A percentile compares a stretch with the other conserved stretches of the same genome.
phyloP scores from a whole-genome alignment of 30 jellyfish, hydroid and myxozoan genomes.

The Mastigias papua region DNA sequence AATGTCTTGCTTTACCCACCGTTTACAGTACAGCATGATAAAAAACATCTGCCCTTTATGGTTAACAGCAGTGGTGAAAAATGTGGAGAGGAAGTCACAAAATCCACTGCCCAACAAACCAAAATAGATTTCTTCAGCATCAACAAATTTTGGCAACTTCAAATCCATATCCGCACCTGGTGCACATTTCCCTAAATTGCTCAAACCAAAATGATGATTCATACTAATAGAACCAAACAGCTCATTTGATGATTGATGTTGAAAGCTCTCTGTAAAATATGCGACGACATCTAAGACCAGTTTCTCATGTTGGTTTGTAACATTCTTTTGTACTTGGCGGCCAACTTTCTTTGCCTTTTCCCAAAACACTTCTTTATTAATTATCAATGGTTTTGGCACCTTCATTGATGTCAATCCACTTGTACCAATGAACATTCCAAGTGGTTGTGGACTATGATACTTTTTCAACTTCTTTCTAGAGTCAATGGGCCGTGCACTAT shows the following conservation, averaged over 20 bases:
- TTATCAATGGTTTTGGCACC: conserved; percentile 20
- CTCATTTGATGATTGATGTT: not conserved
- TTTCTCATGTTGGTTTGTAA: conserved; percentile 4
- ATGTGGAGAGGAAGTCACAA: not conserved
- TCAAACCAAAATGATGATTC: conserved; percentile 9
- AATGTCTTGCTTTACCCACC: conserved; percentile 20
- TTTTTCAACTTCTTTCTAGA: conserved; percentile 35
- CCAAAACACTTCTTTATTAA: conserved; percentile 44
- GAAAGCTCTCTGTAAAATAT: conserved; percentile 19
- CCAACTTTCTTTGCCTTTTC: conserved; percentile 23
- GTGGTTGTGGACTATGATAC: conserved; percentile 60
- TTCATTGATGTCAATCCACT: conserved; percentile 41
- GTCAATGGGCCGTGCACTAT: conserved; percentile 56
- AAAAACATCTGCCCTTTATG: conserved; percentile 52
- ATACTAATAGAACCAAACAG: conserved; percentile 9
- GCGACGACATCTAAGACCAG: conserved; percentile 6
- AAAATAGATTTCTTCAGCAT: conserved; percentile 61
- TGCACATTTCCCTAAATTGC: conserved; percentile 67
- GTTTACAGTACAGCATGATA: conserved; percentile 9
- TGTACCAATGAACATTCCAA: conserved; percentile 41
- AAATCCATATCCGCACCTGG: conserved; percentile 55
- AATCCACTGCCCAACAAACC: conserved; percentile 59
- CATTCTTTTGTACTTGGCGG: conserved; percentile 2
- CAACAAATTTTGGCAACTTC: conserved; percentile 37
- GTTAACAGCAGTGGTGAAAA: conserved; percentile 54